Evolutionary conservation across 2,888 invertebrate genomes (phyloP), one percentile per base, ranked within the genome.

Genomic region (Macropis europaea): DNA sequence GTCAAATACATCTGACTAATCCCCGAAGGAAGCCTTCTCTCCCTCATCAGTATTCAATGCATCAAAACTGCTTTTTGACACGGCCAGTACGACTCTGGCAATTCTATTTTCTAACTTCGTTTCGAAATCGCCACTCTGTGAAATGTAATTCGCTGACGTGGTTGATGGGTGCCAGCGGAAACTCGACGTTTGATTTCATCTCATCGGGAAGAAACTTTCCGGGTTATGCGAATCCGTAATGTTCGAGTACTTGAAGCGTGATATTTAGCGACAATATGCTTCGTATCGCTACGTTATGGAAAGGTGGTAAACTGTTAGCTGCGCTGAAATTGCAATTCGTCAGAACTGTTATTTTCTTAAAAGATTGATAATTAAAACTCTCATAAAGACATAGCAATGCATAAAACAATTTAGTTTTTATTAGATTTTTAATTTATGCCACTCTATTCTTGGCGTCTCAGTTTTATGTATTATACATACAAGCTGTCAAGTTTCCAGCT

Each of bases 11-110:
- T 76, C 76, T 77, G 71, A 75, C 77, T 84, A 80, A 83, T 83
- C 75, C 83, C 79, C 59, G 36, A 54, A 68, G 72, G 66, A 57
- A 24, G 15, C 47, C 48, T 70, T 9, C 11, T n/a, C n/a, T n/a
- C 73, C 79, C 82, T 84, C 80, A 82, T 84, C 83, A 81, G 83
- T 83, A 84, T 84, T 85, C 84, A 82, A 77, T 77, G 67, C 68
- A 54, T 69, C 70, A 77, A 74, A 79, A 82, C 82, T 82, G 84
- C 82, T 81, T 84, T 84, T 83, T 82, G 77, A 84, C 84, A 75
- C 75, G 79, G 52, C 72, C 74, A 24, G 47, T 17, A 38, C 26
- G 38, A 47, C 71, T 71, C 50, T 57, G 60, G 69, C 69, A 85
- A 85, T 85, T 82, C 76, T 79, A 82, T 84, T 81, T 81, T 75